These are phyloP conservation scores for Micrastur ruficollis DNA, from an alignment of 2,797 vertebrate species.

Conservation along the genomic window DNA sequence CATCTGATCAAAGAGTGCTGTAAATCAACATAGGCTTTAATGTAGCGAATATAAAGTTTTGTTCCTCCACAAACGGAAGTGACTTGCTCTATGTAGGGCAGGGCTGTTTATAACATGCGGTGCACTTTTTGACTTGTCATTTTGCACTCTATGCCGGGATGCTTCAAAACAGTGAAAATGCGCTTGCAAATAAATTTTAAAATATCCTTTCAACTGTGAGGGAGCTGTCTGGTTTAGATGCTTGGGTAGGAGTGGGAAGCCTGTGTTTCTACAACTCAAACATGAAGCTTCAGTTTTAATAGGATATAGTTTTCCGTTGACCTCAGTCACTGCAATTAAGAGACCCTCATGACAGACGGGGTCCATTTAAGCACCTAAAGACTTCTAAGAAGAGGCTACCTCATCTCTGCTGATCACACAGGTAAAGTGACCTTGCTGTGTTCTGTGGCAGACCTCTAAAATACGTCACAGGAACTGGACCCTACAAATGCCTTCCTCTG, in stretches of 20 bases:
- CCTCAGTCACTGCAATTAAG: neutral
- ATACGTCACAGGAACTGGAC: neutral
- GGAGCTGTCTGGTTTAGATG: neutral
- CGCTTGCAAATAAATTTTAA: neutral
- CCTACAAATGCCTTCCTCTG: neutral
- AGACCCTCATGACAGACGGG: neutral
- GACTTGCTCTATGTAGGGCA: slow-evolving; percentile 22
- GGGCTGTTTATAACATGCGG: neutral
- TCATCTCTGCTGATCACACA: neutral
- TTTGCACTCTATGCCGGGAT: neutral
- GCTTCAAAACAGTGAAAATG: neutral
- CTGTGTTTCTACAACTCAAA: neutral
- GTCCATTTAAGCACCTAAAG: neutral
- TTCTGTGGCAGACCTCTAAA: neutral
- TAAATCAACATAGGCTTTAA: slow-evolving; percentile 11
- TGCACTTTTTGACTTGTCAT: neutral
- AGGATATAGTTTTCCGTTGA: neutral
- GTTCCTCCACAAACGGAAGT: neutral
- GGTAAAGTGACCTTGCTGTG: neutral
- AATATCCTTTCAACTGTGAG: neutral
- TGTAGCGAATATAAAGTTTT: neutral
- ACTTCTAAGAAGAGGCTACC: neutral
- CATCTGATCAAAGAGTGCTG: slow-evolving; percentile 44
- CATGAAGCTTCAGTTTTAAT: neutral
- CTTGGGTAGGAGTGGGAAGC: neutral